These are phyloP conservation scores for Drosophila saltans DNA, from an alignment of 1,140 invertebrate species.

Conservation along the genomic window DNA sequence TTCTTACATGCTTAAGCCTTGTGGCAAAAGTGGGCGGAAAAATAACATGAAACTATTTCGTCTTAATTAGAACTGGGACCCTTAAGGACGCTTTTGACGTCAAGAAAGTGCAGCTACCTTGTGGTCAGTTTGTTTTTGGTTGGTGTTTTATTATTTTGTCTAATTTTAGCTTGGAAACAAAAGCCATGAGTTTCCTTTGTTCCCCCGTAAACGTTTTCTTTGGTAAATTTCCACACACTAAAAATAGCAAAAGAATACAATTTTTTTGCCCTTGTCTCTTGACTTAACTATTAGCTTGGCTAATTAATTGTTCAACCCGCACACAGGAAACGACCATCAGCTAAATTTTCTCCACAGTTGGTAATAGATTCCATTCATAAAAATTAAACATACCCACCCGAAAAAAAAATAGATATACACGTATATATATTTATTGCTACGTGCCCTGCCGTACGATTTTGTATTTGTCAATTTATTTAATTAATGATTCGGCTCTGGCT, in stretches of 20 bases:
- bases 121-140: conserved; percentile 31
- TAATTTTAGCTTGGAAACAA: conserved; percentile 53
- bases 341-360: neutral
- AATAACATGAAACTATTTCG: conserved; percentile 42
- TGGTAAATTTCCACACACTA: conserved; percentile 42
- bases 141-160: conserved; percentile 11
- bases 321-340: conserved; percentile 46
- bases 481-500: conserved; percentile 59
- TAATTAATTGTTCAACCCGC: conserved; percentile 40
- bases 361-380: conserved; percentile 5
- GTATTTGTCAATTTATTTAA: conserved; percentile 76
- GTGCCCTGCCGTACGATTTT: conserved; percentile 20
- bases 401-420: neutral
- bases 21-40: neutral
- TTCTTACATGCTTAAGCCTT: conserved; percentile 31
- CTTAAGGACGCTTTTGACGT: conserved; percentile 52
- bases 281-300: conserved; percentile 32
- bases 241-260: conserved; percentile 44
- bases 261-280: conserved; percentile 31
- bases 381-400: neutral
- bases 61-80: conserved; percentile 62
- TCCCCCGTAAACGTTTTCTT: neutral
- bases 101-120: conserved; percentile 48
- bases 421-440: neutral
- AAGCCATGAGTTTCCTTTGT: conserved; percentile 49